Base-by-base conservation (phyloP, 2,797 vertebrate genomes). In the Emydoidea blandingii region DNA sequence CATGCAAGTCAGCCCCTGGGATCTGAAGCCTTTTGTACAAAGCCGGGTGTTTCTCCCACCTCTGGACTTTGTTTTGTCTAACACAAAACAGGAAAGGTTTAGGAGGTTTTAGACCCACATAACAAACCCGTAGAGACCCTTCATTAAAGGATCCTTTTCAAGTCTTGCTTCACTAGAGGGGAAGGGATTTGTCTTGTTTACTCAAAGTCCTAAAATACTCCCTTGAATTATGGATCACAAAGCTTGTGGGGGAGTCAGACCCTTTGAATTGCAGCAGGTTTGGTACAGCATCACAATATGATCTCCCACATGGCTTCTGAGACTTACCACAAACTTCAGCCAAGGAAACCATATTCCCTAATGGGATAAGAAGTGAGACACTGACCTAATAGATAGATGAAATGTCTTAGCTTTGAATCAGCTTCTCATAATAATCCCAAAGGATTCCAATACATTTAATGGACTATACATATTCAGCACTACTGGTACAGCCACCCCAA, bases 401-500 rank as follows among this genome's bases (percentile, higher is more conserved):
- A 80, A 25, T 14, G 2, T 29, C 23, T 37, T 16, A 2, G 7
- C 79, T 53, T 53, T 54, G 79, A 16, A 52, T 87, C 53, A 9
- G 74, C 34, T 6, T 8, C 1, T 47, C 85, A 2, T 9, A n/a
- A 83, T 0, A 0, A 6, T n/a, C 9, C 16, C 12, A 12, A 3
- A 78, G 37, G 23, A 87, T 59, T 50, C 68, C 41, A 25, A 79
- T 27, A 7, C 16, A 18, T 93, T 88, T 90, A 47, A 44, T 23
- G 87, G 11, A 94, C 1, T 37, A 81, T 7, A 34, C 31, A 1
- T 0, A 31, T 8, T 15, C 25, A 81, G 6, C 29, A 52, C 16
- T 78, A 41, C 52, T 47, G 25, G 29, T 91, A 81, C 2, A 59
- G 16, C 54, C 86, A n/a, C 41, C 2, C 29, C 7, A 0, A 4